Base-by-base conservation (phyloP, 2,797 vertebrate species). In the Sternarchorhynchus goeldii region DNA sequence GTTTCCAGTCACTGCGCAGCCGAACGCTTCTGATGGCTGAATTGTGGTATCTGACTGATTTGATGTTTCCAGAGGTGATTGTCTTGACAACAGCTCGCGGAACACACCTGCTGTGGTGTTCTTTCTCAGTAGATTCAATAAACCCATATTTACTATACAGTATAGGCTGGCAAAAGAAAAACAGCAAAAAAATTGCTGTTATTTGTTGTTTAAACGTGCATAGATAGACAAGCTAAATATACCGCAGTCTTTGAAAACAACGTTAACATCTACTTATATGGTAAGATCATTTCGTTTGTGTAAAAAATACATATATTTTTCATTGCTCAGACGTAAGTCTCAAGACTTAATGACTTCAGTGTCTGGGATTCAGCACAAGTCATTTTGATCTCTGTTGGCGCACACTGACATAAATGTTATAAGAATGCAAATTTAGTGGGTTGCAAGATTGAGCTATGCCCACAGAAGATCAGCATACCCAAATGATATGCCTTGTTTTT, bases 11-110 rank as follows among this genome's bases (percentile, higher is more conserved):
- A 63, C 45, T 74, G 64, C 56, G 57, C 66, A 76, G 75, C 39
- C 64, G 62, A 80, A 71, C 53, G 3, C 18, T 67, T 76, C 73
- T 63, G 81, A 78, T 74, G 74, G 69, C 64, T 59, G 53, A 81
- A 56, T 76, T 71, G 75, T 62, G 59, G 55, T 31, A 53, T 65
- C 60, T 69, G 68, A 81, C 68, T 75, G 72, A 79, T 77, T 81
- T 62, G 78, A 39, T 67, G 77, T 34, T 66, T 71, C 60, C 53
- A 50, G 70, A 64, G 64, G 72, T 76, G 63, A 34, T 70, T 70
- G 57, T 58, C 70, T 58, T 67, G 56, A 72, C 34, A 76, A 39
- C 17, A 74, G 69, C 55, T 55, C 18, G 18, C 41, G 63, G 31
- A 63, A 64, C 73, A 60, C 58, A 58, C 66, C 55, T 76, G 71